phyloP scores from a whole-genome alignment of 2,888 invertebrate genomes.

The Dicycla oo region DNA sequence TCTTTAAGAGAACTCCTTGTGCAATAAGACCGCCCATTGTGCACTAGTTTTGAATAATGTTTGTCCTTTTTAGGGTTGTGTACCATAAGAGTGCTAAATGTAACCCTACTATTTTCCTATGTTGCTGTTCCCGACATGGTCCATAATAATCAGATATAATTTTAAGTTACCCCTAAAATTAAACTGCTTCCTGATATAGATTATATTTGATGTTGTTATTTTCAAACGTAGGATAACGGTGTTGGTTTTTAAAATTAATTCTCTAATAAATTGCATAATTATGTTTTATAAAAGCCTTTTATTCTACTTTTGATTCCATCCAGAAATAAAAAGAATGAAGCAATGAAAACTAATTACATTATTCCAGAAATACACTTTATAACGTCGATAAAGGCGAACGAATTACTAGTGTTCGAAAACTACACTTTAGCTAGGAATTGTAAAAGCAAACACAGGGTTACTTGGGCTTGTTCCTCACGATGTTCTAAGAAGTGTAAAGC shows the following conservation, averaged over 20 bases:
- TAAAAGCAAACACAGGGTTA: conserved; percentile 72
- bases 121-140: too few species aligned
- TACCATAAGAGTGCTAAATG: too few species aligned
- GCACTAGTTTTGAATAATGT: too few species aligned
- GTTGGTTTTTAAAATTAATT: conserved; percentile 36
- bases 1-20: too few species aligned
- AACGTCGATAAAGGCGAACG: conserved; percentile 80
- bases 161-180: conserved; percentile 69
- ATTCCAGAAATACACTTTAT: conserved; percentile 84
- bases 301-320: conserved; percentile 22
- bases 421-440: conserved; percentile 81
- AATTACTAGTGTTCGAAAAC: conserved; percentile 79
- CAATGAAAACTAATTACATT: conserved; percentile 38
- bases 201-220: conserved; percentile 57
- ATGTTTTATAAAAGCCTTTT: conserved; percentile 43
- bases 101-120: too few species aligned
- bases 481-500: conserved; percentile 82
- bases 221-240: conserved; percentile 31
- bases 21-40: too few species aligned
- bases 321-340: not conserved
- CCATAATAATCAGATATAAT: too few species aligned
- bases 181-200: conserved; percentile 66
- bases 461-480: conserved; percentile 83
- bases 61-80: too few species aligned
- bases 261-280: conserved; percentile 46